These are phyloP conservation scores for Apostichopus japonicus DNA, from an alignment of 35 echinoderm and acorn worm species.

Conservation along the genomic window DNA sequence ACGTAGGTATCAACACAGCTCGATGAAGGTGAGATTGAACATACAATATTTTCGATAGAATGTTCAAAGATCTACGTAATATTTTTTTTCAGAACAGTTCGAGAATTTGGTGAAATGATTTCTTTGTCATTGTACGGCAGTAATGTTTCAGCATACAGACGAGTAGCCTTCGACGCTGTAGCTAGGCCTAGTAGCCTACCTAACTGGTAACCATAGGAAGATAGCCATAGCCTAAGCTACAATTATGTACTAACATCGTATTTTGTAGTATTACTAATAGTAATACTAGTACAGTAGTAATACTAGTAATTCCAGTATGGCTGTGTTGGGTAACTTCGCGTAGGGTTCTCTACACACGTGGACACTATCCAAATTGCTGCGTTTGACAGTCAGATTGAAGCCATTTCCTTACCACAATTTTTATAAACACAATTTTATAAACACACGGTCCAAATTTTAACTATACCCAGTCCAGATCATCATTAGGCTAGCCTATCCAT, in stretches of 20 bases:
- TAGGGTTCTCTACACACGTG: no score
- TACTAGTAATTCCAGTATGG: background rate
- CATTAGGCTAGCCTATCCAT: no score
- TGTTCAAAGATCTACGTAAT: background rate
- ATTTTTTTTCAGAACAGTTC: background rate
- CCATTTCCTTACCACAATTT: no score
- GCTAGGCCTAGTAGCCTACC: background rate
- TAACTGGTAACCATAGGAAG: background rate
- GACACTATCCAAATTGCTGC: no score
- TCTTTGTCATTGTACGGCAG: background rate
- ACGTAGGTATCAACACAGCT: background rate
- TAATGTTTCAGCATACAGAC: background rate
- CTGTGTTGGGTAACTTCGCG: no score
- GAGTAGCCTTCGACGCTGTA: background rate
- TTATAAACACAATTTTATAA: no score
- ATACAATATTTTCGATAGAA: background rate
- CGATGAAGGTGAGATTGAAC: background rate
- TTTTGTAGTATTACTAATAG: background rate
- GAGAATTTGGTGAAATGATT: background rate
- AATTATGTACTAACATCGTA: background rate
- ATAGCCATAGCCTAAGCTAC: background rate
- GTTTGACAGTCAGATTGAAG: no score
- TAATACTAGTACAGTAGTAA: background rate
- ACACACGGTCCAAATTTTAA: no score
- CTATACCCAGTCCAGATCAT: no score